Evolutionary conservation across 2,113 vertebrate species (phyloP), one percentile per base, ranked within the genome.

Genomic region (Anthoscopus minutus): DNA sequence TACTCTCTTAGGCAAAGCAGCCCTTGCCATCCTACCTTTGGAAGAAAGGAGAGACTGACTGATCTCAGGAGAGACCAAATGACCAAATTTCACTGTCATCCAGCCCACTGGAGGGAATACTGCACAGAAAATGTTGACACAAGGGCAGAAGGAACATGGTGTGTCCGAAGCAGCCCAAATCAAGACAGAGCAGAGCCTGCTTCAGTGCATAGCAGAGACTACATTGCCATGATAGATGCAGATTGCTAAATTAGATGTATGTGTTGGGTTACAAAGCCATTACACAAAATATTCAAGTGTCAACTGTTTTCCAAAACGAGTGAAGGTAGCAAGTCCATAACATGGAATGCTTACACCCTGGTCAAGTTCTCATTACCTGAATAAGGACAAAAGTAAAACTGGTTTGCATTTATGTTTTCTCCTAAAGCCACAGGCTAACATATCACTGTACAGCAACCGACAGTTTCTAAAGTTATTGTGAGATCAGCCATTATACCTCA

Each of bases 401-500:
- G 65, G 5, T 87, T 91, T 76, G 20, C 45, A 48, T 93, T 91
- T 93, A 22, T 86, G 47, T 62, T 89, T 94, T 91, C 44, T 92
- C 45, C 61, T 67, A 76, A 78, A 89, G 81, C 61, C 51, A 85
- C 13, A 56, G 48, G 64, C 65, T 76, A 85, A 92, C 60, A 71
- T 81, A 87, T 71, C 73, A 60, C 73, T 74, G 62, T n/a, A 78
- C 1, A 5, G 56, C 69, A n/a, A 79, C 77, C 47, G 57, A 87
- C 24, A 44, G 40, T 92, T 93, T 89, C 92, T 95, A 31, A 94
- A 93, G 48, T 47, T 91, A 89, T 87, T 56, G 60, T 89, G 61
- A 95, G 61, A 93, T 93, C 93, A 93, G 65, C 51, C 44, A 56
- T 85, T 91, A 87, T 60, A 84, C 57, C 65, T 91, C 72, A 53